phyloP scores from a whole-genome alignment of 2,113 vertebrate genomes.

The Ameiurus melas region DNA sequence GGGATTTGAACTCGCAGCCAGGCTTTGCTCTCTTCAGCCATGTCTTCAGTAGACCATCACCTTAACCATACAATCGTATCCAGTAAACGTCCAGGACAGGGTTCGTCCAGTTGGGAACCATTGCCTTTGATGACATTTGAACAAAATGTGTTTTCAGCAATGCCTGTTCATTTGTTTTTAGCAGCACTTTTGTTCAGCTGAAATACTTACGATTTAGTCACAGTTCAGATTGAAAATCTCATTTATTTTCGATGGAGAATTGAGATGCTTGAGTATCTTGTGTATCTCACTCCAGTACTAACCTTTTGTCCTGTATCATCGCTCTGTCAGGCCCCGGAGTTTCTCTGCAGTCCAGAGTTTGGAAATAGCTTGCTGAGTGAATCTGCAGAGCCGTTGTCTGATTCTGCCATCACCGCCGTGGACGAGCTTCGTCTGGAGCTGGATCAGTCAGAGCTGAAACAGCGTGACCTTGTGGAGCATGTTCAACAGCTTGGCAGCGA shows the following conservation, averaged over 20 bases:
- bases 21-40: no score
- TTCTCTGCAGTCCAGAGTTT: conserved; percentile 80
- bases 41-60: not conserved
- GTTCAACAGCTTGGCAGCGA: conserved; percentile 83
- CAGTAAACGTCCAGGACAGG: not conserved
- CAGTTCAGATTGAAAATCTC: not conserved
- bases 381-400: conserved; percentile 67
- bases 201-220: not conserved
- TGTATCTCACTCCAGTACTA: not conserved
- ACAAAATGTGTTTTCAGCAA: not conserved
- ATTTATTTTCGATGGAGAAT: no score
- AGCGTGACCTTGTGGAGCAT: conserved; percentile 75
- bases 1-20: not conserved
- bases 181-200: not conserved
- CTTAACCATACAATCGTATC: not conserved
- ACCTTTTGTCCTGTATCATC: not conserved
- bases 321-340: conserved; percentile 77
- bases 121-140: not conserved
- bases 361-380: conserved; percentile 79
- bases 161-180: not conserved
- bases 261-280: not conserved
- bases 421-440: conserved; percentile 89
- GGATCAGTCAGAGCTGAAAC: conserved; percentile 87
- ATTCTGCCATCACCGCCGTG: conserved; percentile 65
- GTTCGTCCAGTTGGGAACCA: not conserved